phyloP scores from a whole-genome alignment of 2,113 vertebrate species.

The cat (Felis catus) region F.catus_Fca126_mat1.0 CM031412.1:174788501-174789000 shows the following conservation, averaged over 20 bases:
- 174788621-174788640: fast-evolving
- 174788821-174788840: background rate
- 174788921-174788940: background rate
- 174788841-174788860: no score
- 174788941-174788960: background rate
- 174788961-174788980: background rate
- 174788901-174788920: background rate
- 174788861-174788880: background rate
- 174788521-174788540: background rate
- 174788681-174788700: background rate
- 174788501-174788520: background rate
- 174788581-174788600: background rate
- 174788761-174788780: no score
- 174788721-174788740: fast-evolving
- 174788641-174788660: background rate
- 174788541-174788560: background rate
- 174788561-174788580: background rate
- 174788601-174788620: background rate
- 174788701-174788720: background rate
- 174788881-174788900: background rate
- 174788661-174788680: fast-evolving
- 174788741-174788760: background rate
- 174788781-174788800: background rate
- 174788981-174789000: no score
- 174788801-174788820: background rate